Evolutionary conservation across 92 coral and sea anemone species (phyloP).

Genomic region (Bergia sp.): DNA sequence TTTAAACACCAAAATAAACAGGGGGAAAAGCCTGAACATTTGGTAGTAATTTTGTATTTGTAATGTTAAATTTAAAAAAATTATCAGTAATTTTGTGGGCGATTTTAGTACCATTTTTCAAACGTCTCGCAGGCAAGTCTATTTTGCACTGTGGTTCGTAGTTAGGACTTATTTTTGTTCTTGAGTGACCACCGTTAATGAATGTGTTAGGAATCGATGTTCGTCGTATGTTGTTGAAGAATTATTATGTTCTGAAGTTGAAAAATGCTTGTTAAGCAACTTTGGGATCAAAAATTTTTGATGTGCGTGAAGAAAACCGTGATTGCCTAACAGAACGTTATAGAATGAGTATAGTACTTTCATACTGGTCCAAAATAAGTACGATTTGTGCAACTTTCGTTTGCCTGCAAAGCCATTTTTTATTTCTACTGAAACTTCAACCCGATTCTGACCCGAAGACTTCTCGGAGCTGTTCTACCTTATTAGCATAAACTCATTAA

Average conservation of each 20-base stretch:
- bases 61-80: constrained; percentile 19
- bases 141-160: constrained; percentile 40
- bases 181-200: constrained; percentile 10
- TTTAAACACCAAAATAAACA: constrained; percentile 10
- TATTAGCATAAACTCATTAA: constrained; percentile 34
- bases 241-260: constrained; percentile 23
- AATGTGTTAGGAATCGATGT: background rate
- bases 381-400: constrained; percentile 29
- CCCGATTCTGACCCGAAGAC: constrained; percentile 9
- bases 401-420: constrained; percentile 41
- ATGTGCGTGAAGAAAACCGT: constrained; percentile 19
- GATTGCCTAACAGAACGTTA: background rate
- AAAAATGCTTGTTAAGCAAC: constrained; percentile 27
- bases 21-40: background rate
- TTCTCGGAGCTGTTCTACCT: constrained; percentile 27
- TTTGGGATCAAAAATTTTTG: constrained; percentile 30
- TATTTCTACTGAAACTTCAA: constrained; percentile 40
- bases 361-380: constrained; percentile 17
- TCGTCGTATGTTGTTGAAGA: constrained; percentile 10
- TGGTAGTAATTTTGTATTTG: constrained; percentile 15
- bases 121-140: constrained; percentile 41
- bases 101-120: no score
- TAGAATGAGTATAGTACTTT: constrained; percentile 19
- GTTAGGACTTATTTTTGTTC: constrained; percentile 7
- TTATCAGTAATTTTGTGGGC: constrained; percentile 17